A percentile compares a stretch with the other conserved stretches of the same genome.
Conservation (phyloP, 2,888 invertebrate genomes). For the Tinea semifulvella region DNA sequence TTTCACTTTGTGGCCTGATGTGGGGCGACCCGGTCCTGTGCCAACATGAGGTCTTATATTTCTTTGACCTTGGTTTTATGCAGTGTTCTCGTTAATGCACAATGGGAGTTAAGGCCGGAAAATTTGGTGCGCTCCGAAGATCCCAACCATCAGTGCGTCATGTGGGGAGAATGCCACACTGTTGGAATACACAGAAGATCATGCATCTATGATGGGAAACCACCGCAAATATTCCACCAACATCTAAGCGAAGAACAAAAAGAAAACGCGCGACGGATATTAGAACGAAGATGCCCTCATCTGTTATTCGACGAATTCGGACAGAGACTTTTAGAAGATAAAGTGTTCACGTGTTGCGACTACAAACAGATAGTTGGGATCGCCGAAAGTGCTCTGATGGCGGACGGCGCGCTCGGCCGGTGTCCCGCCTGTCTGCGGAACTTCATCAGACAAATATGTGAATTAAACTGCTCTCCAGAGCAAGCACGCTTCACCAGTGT, state of each 20-base stretch:
- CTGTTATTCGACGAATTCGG: slow-evolving; percentile 50
- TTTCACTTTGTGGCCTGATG: slow-evolving; percentile 15
- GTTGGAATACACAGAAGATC: slow-evolving; percentile 31
- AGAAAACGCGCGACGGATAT: slow-evolving; percentile 32
- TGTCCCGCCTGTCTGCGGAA: slow-evolving; percentile 87
- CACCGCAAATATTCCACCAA: slow-evolving; percentile 27
- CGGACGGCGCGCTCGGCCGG: slow-evolving; percentile 74
- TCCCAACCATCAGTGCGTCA: slow-evolving; percentile 29
- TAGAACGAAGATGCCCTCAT: slow-evolving; percentile 71
- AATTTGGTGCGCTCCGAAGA: slow-evolving; percentile 5
- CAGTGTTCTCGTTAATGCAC: slow-evolving; percentile 11
- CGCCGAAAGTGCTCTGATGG: slow-evolving; percentile 63
- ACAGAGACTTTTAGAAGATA: slow-evolving; percentile 28
- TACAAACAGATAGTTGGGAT: slow-evolving; percentile 57
- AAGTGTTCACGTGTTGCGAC: slow-evolving; percentile 70
- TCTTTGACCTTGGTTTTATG: background rate
- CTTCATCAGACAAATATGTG: slow-evolving; percentile 79
- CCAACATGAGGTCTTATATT: slow-evolving; percentile 9
- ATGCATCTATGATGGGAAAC: slow-evolving; percentile 31
- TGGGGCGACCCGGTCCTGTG: slow-evolving; percentile 21
- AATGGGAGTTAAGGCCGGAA: slow-evolving; percentile 14
- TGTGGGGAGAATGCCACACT: slow-evolving; percentile 36
- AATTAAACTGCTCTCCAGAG: slow-evolving; percentile 79
- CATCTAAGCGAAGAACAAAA: slow-evolving; percentile 39
- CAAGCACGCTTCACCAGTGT: slow-evolving; percentile 64